Evolutionary conservation across 1,140 invertebrate species (phyloP), one percentile per base, ranked within the genome.

Genomic region (Trichogramma pretiosum): DNA sequence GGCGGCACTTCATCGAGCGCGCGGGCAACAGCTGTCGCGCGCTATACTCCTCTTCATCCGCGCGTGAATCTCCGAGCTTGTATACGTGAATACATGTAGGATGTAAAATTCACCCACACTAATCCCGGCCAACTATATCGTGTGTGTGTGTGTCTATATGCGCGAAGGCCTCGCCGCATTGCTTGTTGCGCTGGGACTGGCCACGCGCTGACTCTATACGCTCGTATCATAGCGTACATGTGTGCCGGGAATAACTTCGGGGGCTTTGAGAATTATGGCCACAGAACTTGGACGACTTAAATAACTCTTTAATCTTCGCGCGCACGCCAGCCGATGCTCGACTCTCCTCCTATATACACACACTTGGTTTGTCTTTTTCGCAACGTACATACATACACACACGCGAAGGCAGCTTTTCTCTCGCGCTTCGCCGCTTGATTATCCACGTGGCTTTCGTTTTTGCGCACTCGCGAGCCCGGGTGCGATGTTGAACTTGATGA

Each of bases 211-310:
- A n/a, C n/a, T n/a, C n/a, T n/a, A 46, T 18, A 40, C 18, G 33
- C 22, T 19, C 8, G 5, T 14, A 33, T 22, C 17, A 8, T 34
- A 13, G 44, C 13, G 36, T 22, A 26, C 4, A 32, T 13, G 43
- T 56, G 57, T 59, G 64, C 70, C 64, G 65, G 63, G 67, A 70
- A 72, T 70, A 72, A 65, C 62, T 59, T 53, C 46, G 56, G 65
- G n/a, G n/a, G n/a, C n/a, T n/a, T n/a, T n/a, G n/a, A 70, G 68
- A 72, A 55, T 72, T 72, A 72, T 72, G 67, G 70, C 68, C 59
- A 67, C n/a, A n/a, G n/a, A n/a, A 63, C 64, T 65, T 65, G 52
- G 65, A 58, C n/a, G 67, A 70, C 67, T 70, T 67, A 68, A 72
- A 72, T 71, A 72, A 72, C 68, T 72, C 70, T 71, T 69, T 70